Percentiles rank a stretch among this genome's conserved stretches.
Evolutionary conservation across 1,140 invertebrate genomes (phyloP).

Genomic region (Papilio helenus): DNA sequence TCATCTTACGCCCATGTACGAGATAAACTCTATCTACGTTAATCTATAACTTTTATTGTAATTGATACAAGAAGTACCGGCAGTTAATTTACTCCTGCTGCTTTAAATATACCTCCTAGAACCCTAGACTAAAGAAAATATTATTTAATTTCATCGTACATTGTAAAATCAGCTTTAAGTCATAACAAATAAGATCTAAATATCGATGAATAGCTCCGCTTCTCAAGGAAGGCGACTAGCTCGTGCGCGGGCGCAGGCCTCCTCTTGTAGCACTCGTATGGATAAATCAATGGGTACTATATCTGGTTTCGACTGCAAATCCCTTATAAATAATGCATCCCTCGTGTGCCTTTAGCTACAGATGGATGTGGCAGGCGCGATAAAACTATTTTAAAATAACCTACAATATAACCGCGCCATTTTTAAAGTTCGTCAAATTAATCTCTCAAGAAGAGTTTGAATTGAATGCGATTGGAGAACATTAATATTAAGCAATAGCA

Average conservation of each 20-base stretch:
- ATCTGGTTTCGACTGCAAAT: not conserved
- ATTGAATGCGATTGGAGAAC: too few species aligned
- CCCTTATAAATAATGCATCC: conserved; percentile 18
- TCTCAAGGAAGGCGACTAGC: not conserved
- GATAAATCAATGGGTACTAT: conserved; percentile 5
- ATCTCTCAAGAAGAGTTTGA: not conserved
- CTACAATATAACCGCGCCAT: not conserved
- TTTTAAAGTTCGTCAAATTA: not conserved
- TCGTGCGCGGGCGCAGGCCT: not conserved
- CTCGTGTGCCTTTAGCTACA: not conserved
- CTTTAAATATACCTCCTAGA: not conserved
- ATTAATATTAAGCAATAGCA: too few species aligned
- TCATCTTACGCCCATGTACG: not conserved
- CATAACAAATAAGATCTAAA: not conserved
- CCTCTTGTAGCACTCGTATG: not conserved
- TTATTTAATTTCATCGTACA: not conserved
- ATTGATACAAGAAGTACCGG: conserved; percentile 1
- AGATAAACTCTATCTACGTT: not conserved
- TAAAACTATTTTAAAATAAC: conserved; percentile 4
- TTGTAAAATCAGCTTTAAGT: not conserved
- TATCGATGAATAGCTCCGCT: not conserved
- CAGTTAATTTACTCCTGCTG: not conserved
- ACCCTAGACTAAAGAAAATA: not conserved
- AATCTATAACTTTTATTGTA: not conserved
- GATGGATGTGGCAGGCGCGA: not conserved